These are phyloP conservation scores for Halcyon leucocephala DNA, from an alignment of 2,797 vertebrate species.

Conservation along the genomic window DNA sequence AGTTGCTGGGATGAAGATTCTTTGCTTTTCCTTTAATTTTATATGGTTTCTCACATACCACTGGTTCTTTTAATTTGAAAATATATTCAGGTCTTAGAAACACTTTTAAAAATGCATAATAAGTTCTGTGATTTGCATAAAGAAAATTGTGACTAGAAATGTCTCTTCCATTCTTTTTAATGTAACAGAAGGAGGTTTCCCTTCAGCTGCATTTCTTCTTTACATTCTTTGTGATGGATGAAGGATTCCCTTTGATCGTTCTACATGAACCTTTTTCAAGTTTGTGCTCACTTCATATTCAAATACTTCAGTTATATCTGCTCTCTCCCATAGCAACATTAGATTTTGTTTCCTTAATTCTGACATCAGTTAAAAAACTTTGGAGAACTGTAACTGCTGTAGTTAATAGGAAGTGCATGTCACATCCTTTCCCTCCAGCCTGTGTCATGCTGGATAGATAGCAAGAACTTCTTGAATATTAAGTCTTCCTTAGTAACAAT, in stretches of 20 bases:
- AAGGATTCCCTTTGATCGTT: constrained; percentile 54
- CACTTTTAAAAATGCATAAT: constrained; percentile 4
- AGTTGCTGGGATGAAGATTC: not conserved
- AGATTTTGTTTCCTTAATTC: not conserved
- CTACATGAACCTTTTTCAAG: not conserved
- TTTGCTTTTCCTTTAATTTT: not conserved
- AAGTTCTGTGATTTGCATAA: not conserved
- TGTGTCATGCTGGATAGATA: not conserved
- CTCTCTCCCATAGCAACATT: not conserved
- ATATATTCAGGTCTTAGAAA: not conserved
- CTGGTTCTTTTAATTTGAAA: not conserved
- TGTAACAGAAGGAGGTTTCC: not conserved
- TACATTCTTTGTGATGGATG: not conserved
- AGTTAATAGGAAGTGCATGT: not conserved
- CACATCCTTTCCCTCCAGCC: not conserved
- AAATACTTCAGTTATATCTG: not conserved
- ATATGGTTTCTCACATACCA: not conserved
- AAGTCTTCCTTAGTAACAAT: not conserved
- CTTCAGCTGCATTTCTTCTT: not conserved
- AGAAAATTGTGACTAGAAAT: not conserved
- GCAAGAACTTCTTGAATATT: not conserved
- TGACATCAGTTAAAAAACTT: constrained; percentile 30
- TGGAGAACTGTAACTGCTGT: not conserved
- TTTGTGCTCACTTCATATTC: not conserved
- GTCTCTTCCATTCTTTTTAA: not conserved